phyloP scores from a whole-genome alignment of 2,888 invertebrate species.

The Trichopria drosophilae region DNA sequence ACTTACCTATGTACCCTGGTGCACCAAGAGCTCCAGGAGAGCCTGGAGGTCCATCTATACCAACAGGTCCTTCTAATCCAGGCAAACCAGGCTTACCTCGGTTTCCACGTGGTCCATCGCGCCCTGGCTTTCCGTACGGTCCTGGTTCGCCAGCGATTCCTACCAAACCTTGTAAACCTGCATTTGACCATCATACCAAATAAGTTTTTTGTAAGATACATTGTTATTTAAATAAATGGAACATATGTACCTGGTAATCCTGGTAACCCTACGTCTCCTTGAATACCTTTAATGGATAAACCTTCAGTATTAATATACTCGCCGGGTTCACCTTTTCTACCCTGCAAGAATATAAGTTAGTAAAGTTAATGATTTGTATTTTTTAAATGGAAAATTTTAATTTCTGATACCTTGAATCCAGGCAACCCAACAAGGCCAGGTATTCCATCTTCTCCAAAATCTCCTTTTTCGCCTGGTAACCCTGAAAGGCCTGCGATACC shows the following conservation, averaged over 20 bases:
- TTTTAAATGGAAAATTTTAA: conserved; percentile 3
- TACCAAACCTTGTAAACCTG: conserved; percentile 44
- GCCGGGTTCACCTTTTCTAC: conserved; percentile 57
- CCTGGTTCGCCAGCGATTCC: too few relatives aligned
- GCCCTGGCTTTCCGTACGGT: too few relatives aligned
- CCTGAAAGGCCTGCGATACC: conserved; percentile 52
- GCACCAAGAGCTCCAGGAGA: conserved; percentile 62
- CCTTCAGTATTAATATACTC: conserved; percentile 25
- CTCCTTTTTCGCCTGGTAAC: conserved; percentile 54
- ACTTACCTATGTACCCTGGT: conserved; percentile 45
- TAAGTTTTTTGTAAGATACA: too few relatives aligned
- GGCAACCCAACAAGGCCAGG: conserved; percentile 58
- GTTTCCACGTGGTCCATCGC: too few relatives aligned
- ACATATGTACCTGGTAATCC: conserved; percentile 61
- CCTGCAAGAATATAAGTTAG: conserved; percentile 41
- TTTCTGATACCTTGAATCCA: conserved; percentile 44
- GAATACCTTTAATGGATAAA: conserved; percentile 54
- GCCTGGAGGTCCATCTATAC: conserved; percentile 70
- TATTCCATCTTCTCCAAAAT: conserved; percentile 60
- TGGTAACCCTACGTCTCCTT: conserved; percentile 66
- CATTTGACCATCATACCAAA: too few relatives aligned
- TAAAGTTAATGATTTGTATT: background rate
- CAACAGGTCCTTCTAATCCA: conserved; percentile 63
- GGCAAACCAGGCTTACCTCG: conserved; percentile 19
- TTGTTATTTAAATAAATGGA: too few relatives aligned